Percentiles rank a stretch among this genome's conserved stretches.
phyloP scores from a whole-genome alignment of 2,888 invertebrate species.

The Bedellia somnulentella region DNA sequence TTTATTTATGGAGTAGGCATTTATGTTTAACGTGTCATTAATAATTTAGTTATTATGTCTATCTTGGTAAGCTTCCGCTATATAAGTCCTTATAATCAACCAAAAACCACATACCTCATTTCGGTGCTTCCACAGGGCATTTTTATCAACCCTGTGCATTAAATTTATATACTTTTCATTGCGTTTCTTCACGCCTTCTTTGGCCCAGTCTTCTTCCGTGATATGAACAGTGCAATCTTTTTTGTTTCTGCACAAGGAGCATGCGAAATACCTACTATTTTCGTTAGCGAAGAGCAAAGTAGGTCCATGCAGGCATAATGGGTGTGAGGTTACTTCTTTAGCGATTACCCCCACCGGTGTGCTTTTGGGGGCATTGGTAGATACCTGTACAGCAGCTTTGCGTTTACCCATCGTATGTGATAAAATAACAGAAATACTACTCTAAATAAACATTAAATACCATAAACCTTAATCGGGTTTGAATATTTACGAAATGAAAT shows the following conservation, averaged over 20 bases:
- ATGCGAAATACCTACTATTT: conserved; percentile 71
- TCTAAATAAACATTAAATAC: no score
- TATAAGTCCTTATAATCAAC: no score
- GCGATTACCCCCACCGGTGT: conserved; percentile 52
- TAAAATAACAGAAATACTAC: no score
- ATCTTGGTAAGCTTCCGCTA: no score
- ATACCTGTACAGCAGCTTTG: no score
- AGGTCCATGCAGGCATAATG: conserved; percentile 76
- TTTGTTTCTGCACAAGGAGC: conserved; percentile 80
- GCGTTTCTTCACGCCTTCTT: conserved; percentile 41
- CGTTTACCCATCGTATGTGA: conserved; percentile 20
- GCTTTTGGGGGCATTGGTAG: conserved; percentile 16
- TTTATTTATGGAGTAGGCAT: no score
- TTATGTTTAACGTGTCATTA: no score
- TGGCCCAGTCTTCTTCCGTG: conserved; percentile 53
- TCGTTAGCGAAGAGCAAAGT: conserved; percentile 69
- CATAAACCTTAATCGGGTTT: no score
- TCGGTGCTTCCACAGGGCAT: conserved; percentile 47
- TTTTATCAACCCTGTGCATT: conserved; percentile 53
- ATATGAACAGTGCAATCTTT: conserved; percentile 76
- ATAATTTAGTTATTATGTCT: no score
- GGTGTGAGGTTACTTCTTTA: conserved; percentile 64
- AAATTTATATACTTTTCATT: conserved; percentile 45
- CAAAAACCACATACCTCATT: conserved; percentile 37
- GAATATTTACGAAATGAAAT: no score